Base-by-base conservation (phyloP, 2,888 invertebrate genomes). In the Syrphus vitripennis region DNA sequence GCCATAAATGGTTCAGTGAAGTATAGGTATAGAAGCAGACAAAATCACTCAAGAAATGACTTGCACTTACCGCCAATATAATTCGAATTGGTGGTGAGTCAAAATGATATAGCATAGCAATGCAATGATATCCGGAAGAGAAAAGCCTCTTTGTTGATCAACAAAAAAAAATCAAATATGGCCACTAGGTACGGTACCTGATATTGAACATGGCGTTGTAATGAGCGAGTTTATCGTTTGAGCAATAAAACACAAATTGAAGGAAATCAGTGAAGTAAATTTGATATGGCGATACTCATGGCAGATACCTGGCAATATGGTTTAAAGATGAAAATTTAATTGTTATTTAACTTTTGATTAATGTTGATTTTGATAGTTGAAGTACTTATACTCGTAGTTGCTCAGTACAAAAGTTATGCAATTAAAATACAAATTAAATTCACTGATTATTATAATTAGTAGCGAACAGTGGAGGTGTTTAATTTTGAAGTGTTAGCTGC, bases 41-140 rank as follows among this genome's bases (percentile, higher is more conserved):
- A 69, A 78, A 59, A 19, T 59, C 34, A 59, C 12, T 65, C 71
- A 67, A 14, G 26, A 57, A 72, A 42, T 57, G 37, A 40, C 65
- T 76, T 76, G 81, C 83, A 81, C 67, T 77, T 71, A 63, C 6
- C 37, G 29, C 31, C 53, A 67, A 55, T 31, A 40, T 61, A 61
- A 61, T 37, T 26, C 53, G 42, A 31, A 42, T 24, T n/a, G 34
- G 4, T 31, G 50, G 61, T 37, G 21, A 48, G 24, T 67, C 67
- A 26, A 67, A 65, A 31, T n/a, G 59, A 65, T 37, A 59, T n/a
- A n/a, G n/a, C n/a, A n/a, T n/a, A n/a, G n/a, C n/a, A n/a, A n/a
- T n/a, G 77, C 72, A 81, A 53, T 71, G 67, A 72, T 81, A 76
- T 77, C 84, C 84, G 84, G 84, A 84, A 84, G 84, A 81, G 61